Conservation (phyloP, 2,888 invertebrate species). For the Ariolimax columbianus region DNA sequence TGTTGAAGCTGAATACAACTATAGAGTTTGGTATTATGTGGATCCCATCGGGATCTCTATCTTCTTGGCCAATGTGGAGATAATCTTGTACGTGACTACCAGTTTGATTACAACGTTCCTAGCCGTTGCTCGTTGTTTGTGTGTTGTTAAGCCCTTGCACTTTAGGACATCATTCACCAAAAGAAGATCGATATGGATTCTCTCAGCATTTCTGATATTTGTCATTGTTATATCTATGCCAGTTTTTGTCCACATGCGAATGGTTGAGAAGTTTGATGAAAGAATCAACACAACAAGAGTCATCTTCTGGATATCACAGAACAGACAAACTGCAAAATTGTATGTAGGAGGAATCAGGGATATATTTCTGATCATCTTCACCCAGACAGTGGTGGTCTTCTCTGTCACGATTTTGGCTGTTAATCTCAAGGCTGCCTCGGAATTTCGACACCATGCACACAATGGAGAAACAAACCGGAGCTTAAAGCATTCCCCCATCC, state of each 20-base stretch:
- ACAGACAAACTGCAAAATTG: not conserved
- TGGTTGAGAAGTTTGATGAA: not conserved
- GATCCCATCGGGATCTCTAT: not conserved
- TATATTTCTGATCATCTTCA: not conserved
- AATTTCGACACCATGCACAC: not conserved
- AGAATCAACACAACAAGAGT: not conserved
- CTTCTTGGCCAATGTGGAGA: not conserved
- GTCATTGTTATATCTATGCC: not conserved
- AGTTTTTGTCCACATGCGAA: not conserved
- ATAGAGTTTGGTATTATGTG: not conserved
- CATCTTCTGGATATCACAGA: not conserved
- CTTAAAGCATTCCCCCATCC: not conserved
- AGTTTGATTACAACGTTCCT: not conserved
- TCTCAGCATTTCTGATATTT: not conserved
- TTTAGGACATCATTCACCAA: not conserved
- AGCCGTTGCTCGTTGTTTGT: constrained; percentile 8
- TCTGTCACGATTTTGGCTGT: not conserved
- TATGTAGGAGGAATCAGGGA: not conserved
- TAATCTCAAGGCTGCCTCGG: not conserved
- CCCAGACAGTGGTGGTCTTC: not conserved
- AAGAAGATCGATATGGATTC: not conserved
- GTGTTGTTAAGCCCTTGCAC: not conserved
- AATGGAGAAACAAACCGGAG: not conserved
- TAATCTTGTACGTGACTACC: not conserved
- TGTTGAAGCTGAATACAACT: not conserved